Evolutionary conservation across 2,113 vertebrate species (phyloP).

Genomic region (Zosterops pallidus): DNA sequence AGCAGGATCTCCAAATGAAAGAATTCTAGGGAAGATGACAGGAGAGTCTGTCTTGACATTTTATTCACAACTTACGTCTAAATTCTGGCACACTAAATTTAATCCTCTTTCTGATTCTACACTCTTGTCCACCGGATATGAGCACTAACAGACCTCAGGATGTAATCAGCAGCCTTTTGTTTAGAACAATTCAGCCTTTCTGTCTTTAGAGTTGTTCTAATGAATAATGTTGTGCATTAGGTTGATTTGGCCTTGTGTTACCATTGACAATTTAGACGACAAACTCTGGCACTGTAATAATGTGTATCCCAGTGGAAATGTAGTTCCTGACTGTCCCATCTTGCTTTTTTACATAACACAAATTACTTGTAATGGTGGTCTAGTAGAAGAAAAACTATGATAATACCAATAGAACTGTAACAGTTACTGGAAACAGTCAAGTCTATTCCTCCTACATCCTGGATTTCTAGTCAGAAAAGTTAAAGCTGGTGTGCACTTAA

Average conservation of each 20-base stretch:
- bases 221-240: background rate
- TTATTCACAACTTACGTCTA: background rate
- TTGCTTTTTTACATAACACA: background rate
- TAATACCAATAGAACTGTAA: background rate
- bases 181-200: background rate
- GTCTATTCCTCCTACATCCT: background rate
- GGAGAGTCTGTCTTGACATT: background rate
- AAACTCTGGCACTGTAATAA: background rate
- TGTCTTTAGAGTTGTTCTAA: background rate
- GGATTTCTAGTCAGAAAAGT: background rate
- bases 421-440: background rate
- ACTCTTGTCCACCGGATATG: background rate
- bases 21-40: background rate
- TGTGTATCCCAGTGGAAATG: background rate
- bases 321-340: background rate
- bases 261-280: background rate
- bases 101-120: background rate
- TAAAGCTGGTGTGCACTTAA: background rate
- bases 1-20: background rate
- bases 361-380: background rate
- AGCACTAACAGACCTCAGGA: background rate
- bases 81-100: background rate
- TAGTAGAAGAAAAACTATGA: background rate
- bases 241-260: constrained; percentile 5
- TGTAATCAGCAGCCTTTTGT: background rate